Evolutionary conservation across 2,113 vertebrate species (phyloP).

Genomic region (Tychaedon coryphoeus): DNA sequence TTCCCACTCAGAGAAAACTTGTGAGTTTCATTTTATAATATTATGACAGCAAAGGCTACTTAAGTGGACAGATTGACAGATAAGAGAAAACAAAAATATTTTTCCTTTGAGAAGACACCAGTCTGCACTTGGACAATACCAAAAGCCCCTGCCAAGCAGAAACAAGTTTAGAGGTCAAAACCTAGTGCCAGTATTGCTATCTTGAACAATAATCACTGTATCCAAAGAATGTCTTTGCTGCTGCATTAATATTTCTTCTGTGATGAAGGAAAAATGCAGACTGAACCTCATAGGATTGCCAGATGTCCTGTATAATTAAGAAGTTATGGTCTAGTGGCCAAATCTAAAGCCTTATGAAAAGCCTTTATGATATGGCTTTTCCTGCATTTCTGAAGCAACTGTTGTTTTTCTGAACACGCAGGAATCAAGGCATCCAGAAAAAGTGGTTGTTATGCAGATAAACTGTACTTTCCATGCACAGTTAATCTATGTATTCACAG

Average conservation of each 20-base stretch:
- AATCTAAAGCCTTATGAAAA: not conserved
- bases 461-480: not conserved
- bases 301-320: not conserved
- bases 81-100: conserved; percentile 44
- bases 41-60: not conserved
- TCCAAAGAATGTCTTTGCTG: not conserved
- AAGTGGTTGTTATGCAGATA: not conserved
- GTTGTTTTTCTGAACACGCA: not conserved
- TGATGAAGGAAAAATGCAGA: conserved; percentile 11
- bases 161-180: conserved; percentile 41
- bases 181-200: not conserved
- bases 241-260: conserved; percentile 24
- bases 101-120: conserved; percentile 33
- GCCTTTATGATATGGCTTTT: not conserved
- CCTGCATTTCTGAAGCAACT: not conserved
- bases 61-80: conserved; percentile 7
- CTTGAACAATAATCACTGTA: conserved; percentile 6
- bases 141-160: conserved; percentile 6
- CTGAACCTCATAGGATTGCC: not conserved
- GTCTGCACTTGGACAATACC: conserved; percentile 1
- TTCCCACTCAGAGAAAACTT: not conserved
- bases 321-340: not conserved
- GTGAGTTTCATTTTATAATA: not conserved
- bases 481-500: not conserved
- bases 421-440: not conserved